Base-by-base conservation (phyloP, 1,140 invertebrate genomes). In the Procambarus virginalis region DNA sequence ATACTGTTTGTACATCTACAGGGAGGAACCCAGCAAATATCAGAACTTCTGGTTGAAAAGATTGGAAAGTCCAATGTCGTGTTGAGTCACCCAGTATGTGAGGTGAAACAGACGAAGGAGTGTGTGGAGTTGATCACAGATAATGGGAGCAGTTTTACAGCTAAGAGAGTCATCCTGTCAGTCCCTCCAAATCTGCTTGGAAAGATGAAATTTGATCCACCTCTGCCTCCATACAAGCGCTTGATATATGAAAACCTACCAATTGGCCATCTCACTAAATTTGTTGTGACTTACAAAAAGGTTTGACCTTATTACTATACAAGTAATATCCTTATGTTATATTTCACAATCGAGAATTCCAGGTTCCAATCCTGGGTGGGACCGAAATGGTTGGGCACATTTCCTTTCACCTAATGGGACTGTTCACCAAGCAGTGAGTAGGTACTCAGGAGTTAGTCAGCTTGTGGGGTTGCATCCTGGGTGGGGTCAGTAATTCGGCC, bases 21-120 rank as follows among this genome's bases (percentile, higher is more conserved):
- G 93, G 94, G 94, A 84, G 94, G 94, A 60, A 93, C 94, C 14
- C 94, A 94, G 91, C 93, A 94, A 92, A 93, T 95, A 45, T 93
- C 55, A 87, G 90, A 84, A 48, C 64, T 84, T 45, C 64, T 84
- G 10, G 81, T 55, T 34, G 14, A 84, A 45, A 84, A 51, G 58
- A 91, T 95, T 68, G 93, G 93, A 9, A 88, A 89, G 22, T 90
- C 93, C 20, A 93, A 93, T 17, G 92, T 94, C 12, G 81, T 90
- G 3, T 85, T 94, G 8, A 92, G 90, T 14, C 88, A 94, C 55
- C 93, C 94, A 20, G 94, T 94, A 20, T 73, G 78, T n/a, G 91
- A 84, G 45, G 92, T 94, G 81, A 84, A 92, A 77, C 94, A 94
- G 92, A 93, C 92, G 49, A n/a, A 14, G 17, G 60, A 64, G 12